These are phyloP conservation scores for Mimachlamys varia DNA, from an alignment of 2,888 invertebrate species.

Conservation along the genomic window DNA sequence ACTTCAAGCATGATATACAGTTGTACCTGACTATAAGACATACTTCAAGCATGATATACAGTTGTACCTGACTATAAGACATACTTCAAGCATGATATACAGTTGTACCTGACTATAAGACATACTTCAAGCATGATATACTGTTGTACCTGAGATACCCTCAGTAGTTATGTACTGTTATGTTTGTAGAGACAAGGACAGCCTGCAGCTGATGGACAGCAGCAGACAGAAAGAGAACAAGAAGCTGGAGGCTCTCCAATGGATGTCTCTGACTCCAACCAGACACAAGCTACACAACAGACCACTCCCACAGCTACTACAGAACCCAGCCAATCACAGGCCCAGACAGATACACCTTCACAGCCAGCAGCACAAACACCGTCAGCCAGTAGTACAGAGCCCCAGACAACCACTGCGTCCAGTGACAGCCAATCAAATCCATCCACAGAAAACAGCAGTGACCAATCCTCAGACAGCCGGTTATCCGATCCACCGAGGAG, in stretches of 20 bases:
- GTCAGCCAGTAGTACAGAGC: slow-evolving; percentile 49
- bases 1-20: too few relatives aligned
- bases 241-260: slow-evolving; percentile 18
- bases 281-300: slow-evolving; percentile 10
- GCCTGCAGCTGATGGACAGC: neutral
- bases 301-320: slow-evolving; percentile 38
- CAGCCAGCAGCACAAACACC: slow-evolving; percentile 16
- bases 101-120: too few relatives aligned
- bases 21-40: too few relatives aligned
- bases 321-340: slow-evolving; percentile 55
- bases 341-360: slow-evolving; percentile 44
- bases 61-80: too few relatives aligned
- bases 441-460: neutral
- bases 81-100: too few relatives aligned
- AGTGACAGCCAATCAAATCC: slow-evolving; percentile 17
- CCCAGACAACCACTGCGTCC: neutral
- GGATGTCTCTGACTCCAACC: slow-evolving; percentile 24
- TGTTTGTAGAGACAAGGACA: slow-evolving; percentile 12
- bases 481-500: neutral
- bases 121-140: too few relatives aligned
- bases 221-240: slow-evolving; percentile 3
- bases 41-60: too few relatives aligned
- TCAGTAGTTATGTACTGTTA: neutral
- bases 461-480: neutral
- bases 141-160: too few relatives aligned